Evolutionary conservation across 2,113 vertebrate genomes (phyloP), one percentile per base, ranked within the genome.

Genomic region (Callospermophilus lateralis): DNA sequence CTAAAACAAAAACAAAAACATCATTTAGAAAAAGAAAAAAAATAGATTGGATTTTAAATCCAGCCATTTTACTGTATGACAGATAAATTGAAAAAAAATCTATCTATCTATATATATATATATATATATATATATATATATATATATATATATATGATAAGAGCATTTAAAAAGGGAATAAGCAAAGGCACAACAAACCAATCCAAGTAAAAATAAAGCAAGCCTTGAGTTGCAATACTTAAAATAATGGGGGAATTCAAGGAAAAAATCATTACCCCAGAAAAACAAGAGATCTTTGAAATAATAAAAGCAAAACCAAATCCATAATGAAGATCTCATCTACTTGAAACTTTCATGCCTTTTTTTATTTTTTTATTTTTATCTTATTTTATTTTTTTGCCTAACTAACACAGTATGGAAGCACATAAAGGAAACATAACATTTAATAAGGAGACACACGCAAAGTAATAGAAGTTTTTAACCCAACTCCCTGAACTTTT

Each of bases 231-330:
- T 84, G 13, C 39, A 88, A 39, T 58, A 53, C 78, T 45, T 32
- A 90, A 32, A 79, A 42, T 73, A 95, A 39, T 63, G 30, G 28
- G 30, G 70, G 30, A 95, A 55, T 55, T 81, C 37, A 53, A 92
- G 17, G 17, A 80, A 84, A 45, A 92, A 51, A 34, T 73, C 13
- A 53, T 58, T 89, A 72, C 39, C 70, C 24, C 12, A 26, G n/a
- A 55, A 89, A 92, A 95, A 39, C n/a, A 76, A 73, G 30, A 83
- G 5, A 67, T 34, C 30, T 89, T 79, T 68, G 74, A 84, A 95
- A 42, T 17, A 84, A 92, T 67, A 13, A 89, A 78, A 63, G 24
- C 28, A 84, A 70, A 32, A 55, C 67, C 45, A 34, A 87, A 77
- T 77, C 42, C 12, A 77, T 26, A 39, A 58, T 86, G 55, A 81